Evolutionary conservation across 64 coral and sea anemone species (phyloP).

Genomic region (Catalaphyllia jardinei): DNA sequence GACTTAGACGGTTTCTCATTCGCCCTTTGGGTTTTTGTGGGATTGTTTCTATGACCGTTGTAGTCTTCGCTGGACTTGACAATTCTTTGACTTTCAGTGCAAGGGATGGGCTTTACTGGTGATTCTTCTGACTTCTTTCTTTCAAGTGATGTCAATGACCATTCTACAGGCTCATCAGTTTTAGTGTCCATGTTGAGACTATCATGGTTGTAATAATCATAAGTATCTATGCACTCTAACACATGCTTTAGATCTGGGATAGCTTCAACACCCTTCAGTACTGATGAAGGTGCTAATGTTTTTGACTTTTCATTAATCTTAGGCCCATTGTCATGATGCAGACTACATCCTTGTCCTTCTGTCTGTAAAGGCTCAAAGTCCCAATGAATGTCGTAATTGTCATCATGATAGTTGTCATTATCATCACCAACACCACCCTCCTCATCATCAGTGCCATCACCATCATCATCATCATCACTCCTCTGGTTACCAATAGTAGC

Average conservation of each 20-base stretch:
- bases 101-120: neutral
- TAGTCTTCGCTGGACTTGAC: conserved; percentile 1
- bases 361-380: neutral
- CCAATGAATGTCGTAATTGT: neutral
- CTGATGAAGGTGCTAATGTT: neutral
- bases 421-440: neutral
- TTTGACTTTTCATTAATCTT: neutral
- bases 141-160: neutral
- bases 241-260: neutral
- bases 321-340: no score
- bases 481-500: neutral
- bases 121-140: neutral
- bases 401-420: neutral
- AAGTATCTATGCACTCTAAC: neutral
- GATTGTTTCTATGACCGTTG: neutral
- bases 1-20: neutral
- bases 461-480: neutral
- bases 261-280: neutral
- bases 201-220: no score
- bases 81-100: neutral
- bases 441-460: neutral
- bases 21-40: neutral
- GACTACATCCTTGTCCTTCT: neutral
- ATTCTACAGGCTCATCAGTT: neutral
- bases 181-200: neutral